Percentiles rank a stretch among this genome's conserved stretches.
phyloP scores from a whole-genome alignment of 2,113 vertebrate genomes.

The Tricholaema leucomelas region DNA sequence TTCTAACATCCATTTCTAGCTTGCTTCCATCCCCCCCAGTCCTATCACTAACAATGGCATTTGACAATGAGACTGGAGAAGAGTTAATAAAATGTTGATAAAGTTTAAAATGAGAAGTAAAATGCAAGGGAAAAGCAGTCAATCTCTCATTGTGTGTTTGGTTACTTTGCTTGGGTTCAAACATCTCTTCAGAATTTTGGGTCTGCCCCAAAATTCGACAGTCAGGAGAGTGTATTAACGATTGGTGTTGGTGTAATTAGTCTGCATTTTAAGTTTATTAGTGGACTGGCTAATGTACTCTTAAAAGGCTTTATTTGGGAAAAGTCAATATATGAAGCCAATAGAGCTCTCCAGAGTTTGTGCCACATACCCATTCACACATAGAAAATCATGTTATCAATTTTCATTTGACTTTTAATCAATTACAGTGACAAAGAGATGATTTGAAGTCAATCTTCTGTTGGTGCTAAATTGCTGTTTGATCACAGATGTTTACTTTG shows the following conservation, averaged over 20 bases:
- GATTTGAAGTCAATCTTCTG: constrained; percentile 93
- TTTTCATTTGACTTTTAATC: constrained; percentile 96
- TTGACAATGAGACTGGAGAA: not conserved
- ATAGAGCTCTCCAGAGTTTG: constrained; percentile 70
- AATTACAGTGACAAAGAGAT: constrained; percentile 89
- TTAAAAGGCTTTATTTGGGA: constrained; percentile 80
- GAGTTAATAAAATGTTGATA: not conserved
- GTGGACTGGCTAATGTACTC: constrained; percentile 77
- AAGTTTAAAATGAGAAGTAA: not conserved
- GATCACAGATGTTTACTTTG: constrained; percentile 74
- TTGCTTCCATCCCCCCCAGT: no score
- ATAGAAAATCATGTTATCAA: constrained; percentile 89
- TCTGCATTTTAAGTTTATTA: constrained; percentile 80
- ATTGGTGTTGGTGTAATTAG: constrained; percentile 74
- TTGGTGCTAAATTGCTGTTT: constrained; percentile 81
- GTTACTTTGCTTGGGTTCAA: not conserved
- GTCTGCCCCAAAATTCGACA: constrained; percentile 39
- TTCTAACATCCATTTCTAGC: no score
- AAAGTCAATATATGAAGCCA: constrained; percentile 79
- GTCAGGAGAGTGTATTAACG: constrained; percentile 36
- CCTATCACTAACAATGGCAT: not conserved
- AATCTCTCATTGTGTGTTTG: not conserved
- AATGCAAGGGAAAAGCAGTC: not conserved
- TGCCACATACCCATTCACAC: constrained; percentile 64
- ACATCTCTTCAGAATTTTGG: constrained; percentile 28